phyloP scores from a whole-genome alignment of 2,797 vertebrate species.

The Balearica regulorum region DNA sequence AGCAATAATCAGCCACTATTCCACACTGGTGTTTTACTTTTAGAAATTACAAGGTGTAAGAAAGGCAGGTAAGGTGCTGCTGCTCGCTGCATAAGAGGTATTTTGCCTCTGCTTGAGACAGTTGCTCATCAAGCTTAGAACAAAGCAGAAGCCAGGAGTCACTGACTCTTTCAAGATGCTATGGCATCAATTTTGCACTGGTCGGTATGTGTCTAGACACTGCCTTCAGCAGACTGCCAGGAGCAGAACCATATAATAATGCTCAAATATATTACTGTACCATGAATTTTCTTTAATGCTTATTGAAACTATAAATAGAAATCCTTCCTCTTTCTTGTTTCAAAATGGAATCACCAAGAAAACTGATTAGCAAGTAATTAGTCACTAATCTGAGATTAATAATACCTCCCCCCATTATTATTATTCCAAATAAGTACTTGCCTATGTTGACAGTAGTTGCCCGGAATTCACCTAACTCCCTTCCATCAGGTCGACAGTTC shows the following conservation, averaged over 20 bases:
- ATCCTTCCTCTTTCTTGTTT: neutral
- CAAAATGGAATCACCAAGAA: neutral
- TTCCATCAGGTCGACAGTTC: conserved; percentile 94
- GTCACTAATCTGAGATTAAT: neutral
- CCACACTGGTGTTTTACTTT: neutral
- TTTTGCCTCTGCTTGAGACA: neutral
- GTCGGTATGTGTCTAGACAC: neutral
- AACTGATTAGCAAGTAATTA: neutral
- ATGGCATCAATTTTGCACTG: neutral
- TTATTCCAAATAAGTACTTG: conserved; percentile 62
- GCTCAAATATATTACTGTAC: neutral
- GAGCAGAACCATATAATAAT: neutral
- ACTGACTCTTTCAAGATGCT: neutral
- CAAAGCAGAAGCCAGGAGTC: neutral
- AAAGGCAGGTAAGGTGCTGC: neutral
- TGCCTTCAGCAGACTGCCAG: neutral
- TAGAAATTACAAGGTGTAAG: neutral
- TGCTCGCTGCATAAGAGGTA: neutral
- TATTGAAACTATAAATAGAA: neutral
- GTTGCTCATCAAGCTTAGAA: neutral
- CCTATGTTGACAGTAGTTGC: conserved; percentile 94
- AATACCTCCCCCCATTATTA: neutral
- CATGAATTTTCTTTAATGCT: neutral
- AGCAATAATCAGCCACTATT: neutral
- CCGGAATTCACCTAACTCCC: conserved; percentile 91